phyloP scores from a whole-genome alignment of 2,113 vertebrate species.

The Myxocyprinus asiaticus region DNA sequence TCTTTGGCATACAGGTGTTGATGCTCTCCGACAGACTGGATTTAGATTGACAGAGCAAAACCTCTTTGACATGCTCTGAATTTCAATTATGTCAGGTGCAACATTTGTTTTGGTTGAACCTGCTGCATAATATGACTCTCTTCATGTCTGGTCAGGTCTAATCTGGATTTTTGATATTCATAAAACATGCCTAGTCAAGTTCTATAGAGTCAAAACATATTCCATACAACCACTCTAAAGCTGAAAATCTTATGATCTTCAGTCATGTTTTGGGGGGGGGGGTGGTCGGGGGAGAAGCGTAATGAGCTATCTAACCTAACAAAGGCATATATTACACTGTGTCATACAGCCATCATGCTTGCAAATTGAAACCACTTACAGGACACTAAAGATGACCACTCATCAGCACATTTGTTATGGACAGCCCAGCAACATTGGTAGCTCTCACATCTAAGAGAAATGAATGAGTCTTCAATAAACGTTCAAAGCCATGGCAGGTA shows the following conservation, averaged over 20 bases:
- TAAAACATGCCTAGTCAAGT: background rate
- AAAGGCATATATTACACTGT: background rate
- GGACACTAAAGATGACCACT: background rate
- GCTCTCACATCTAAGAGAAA: background rate
- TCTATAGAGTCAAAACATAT: background rate
- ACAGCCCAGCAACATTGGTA: background rate
- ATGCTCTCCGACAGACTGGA: too few species aligned
- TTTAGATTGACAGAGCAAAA: too few species aligned
- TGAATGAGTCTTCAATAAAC: conserved; percentile 32
- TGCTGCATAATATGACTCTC: background rate
- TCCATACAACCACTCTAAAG: background rate
- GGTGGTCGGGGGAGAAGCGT: background rate
- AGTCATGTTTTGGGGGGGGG: too few species aligned
- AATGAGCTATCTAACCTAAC: too few species aligned
- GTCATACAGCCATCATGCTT: background rate
- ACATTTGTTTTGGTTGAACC: background rate
- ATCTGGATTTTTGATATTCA: background rate
- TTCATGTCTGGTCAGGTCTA: background rate
- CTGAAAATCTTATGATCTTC: background rate
- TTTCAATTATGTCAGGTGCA: background rate
- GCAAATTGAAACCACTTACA: background rate
- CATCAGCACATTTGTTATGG: conserved; percentile 17
- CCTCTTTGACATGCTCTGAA: background rate
- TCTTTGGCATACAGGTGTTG: too few species aligned
- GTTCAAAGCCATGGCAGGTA: background rate